Conservation (phyloP, 2,797 vertebrate species). For the Pachyuromys duprasi region DNA sequence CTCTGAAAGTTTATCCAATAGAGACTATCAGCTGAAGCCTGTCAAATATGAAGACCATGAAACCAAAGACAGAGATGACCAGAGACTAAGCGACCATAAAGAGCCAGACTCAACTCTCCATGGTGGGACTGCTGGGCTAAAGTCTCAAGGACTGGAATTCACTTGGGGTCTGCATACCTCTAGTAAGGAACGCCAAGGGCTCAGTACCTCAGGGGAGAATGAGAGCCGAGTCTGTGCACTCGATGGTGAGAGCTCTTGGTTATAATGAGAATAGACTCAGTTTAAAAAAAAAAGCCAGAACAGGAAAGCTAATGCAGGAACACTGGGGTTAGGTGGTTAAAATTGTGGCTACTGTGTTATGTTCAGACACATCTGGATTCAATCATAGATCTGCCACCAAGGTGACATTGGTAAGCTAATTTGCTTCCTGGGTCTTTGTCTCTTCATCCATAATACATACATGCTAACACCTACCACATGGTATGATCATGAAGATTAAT, state of each 20-base stretch:
- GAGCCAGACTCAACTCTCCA: background rate
- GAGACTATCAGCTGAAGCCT: background rate
- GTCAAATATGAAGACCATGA: background rate
- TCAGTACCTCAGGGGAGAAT: rapidly evolving
- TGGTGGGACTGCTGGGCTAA: too few species aligned
- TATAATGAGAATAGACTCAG: background rate
- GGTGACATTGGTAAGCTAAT: background rate
- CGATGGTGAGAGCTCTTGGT: background rate
- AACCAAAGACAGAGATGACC: background rate
- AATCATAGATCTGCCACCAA: background rate
- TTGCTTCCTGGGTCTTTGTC: background rate
- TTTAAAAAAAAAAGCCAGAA: background rate
- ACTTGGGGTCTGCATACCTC: too few species aligned
- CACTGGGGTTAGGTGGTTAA: background rate
- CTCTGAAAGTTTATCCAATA: background rate
- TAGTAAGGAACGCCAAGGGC: background rate
- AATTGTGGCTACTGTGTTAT: background rate
- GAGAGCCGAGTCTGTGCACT: background rate
- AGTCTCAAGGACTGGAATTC: background rate
- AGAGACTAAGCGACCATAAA: background rate
- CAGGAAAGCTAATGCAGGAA: background rate
- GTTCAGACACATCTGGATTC: background rate
- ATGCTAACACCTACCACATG: background rate
- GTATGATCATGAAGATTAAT: background rate
- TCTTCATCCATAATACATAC: background rate